Evolutionary conservation across 2,113 vertebrate species (phyloP).

Genomic region (Malurus cyaneus): DNA sequence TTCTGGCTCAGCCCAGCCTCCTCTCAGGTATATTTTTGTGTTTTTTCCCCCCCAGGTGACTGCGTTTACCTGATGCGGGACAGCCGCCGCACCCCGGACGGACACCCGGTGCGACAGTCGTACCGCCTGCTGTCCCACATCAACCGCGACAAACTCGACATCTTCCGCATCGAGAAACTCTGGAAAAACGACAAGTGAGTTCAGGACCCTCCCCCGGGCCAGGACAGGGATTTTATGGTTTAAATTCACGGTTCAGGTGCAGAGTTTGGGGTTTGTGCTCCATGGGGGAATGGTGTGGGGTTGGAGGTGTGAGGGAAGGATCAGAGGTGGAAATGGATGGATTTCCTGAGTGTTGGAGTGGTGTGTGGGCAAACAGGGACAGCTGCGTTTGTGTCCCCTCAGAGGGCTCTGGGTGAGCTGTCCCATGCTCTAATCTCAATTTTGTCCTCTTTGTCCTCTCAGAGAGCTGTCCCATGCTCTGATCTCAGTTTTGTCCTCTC

Average conservation of each 20-base stretch:
- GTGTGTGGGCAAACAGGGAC: neutral
- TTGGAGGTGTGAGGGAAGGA: neutral
- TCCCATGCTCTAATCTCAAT: neutral
- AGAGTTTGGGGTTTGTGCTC: neutral
- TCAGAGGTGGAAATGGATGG: neutral
- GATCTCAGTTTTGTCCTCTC: no score
- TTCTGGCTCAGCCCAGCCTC: neutral
- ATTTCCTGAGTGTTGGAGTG: neutral
- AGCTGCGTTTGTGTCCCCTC: neutral
- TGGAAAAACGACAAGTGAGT: constrained; percentile 98
- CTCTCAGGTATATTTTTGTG: neutral
- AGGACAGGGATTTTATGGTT: neutral
- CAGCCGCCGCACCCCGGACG: constrained; percentile 90
- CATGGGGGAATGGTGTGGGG: rapidly evolving
- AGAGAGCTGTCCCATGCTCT: no score
- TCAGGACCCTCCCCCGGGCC: neutral
- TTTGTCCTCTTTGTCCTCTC: no score
- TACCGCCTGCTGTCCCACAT: constrained; percentile 93
- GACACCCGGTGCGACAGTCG: constrained; percentile 93
- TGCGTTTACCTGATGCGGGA: constrained; percentile 98
- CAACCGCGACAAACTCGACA: constrained; percentile 96
- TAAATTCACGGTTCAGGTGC: rapidly evolving
- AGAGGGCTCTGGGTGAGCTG: no score
- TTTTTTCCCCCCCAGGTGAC: constrained; percentile 78
- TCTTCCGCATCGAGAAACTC: constrained; percentile 98